Conservation (phyloP, 2,113 vertebrate genomes). For the Grammomys surdaster region DNA sequence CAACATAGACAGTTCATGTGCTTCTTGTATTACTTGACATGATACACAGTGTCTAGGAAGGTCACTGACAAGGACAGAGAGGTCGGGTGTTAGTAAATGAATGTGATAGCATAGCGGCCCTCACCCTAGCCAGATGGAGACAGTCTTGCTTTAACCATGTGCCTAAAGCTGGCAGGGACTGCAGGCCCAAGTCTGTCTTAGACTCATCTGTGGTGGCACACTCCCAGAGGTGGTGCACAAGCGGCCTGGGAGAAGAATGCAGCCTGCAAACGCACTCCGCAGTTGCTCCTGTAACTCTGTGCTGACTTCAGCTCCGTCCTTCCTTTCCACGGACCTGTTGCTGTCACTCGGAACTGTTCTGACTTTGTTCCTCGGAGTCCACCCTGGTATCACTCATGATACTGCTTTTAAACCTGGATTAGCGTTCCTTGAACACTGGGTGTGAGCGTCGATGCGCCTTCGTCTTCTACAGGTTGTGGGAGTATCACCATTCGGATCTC, state of each 20-base stretch:
- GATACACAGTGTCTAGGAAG: background rate
- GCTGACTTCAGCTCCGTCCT: background rate
- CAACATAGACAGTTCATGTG: background rate
- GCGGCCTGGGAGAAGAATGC: background rate
- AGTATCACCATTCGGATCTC: background rate
- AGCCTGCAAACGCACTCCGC: background rate
- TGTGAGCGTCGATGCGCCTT: background rate
- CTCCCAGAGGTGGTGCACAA: background rate
- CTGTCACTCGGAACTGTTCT: background rate
- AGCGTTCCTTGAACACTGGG: background rate
- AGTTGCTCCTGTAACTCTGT: background rate
- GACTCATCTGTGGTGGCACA: fast-evolving
- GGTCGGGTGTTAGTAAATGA: background rate
- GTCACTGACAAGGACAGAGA: background rate
- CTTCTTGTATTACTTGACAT: background rate
- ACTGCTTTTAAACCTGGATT: background rate
- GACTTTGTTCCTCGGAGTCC: background rate
- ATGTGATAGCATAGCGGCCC: background rate
- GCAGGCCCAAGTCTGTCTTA: background rate
- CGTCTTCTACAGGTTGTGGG: background rate
- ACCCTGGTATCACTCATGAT: no score
- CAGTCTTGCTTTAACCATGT: background rate
- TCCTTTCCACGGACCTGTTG: background rate
- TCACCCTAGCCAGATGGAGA: background rate
- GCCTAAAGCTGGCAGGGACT: background rate